These are phyloP conservation scores for Paraescarpia echinospica DNA, from an alignment of 1,140 invertebrate species.

Conservation along the genomic window DNA sequence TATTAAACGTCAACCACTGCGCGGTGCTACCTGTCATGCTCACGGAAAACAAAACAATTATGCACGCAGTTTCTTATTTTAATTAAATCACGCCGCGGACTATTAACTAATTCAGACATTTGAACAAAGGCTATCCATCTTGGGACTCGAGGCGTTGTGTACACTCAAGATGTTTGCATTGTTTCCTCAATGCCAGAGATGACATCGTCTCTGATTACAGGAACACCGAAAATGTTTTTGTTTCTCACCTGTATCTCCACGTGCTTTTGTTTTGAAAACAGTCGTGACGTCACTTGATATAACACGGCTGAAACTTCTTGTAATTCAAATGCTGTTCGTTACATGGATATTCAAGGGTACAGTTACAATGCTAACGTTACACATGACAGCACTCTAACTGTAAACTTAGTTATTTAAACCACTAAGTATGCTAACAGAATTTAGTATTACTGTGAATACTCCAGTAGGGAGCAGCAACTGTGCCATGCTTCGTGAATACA, in stretches of 20 bases:
- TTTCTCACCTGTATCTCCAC: not conserved
- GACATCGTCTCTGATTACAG: not conserved
- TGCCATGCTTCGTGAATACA: not conserved
- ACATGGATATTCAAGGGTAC: not conserved
- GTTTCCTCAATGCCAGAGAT: not conserved
- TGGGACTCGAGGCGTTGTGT: not conserved
- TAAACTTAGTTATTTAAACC: not conserved
- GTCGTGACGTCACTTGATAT: not conserved
- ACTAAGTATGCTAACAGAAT: not conserved
- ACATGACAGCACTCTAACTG: not conserved
- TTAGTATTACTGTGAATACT: not conserved
- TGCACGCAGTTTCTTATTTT: too few relatives aligned
- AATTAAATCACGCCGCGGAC: not conserved
- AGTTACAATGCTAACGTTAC: not conserved
- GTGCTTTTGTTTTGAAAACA: conserved; percentile 6
- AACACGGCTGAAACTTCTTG: not conserved
- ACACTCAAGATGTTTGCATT: not conserved
- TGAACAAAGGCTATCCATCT: not conserved
- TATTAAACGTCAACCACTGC: too few relatives aligned
- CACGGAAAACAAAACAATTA: too few relatives aligned
- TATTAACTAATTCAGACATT: not conserved
- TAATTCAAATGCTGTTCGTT: not conserved
- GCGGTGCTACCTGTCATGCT: too few relatives aligned
- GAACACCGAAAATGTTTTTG: not conserved
- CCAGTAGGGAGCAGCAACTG: not conserved